Evolutionary conservation across 2,888 invertebrate species (phyloP).

Genomic region (Clivina fossor): DNA sequence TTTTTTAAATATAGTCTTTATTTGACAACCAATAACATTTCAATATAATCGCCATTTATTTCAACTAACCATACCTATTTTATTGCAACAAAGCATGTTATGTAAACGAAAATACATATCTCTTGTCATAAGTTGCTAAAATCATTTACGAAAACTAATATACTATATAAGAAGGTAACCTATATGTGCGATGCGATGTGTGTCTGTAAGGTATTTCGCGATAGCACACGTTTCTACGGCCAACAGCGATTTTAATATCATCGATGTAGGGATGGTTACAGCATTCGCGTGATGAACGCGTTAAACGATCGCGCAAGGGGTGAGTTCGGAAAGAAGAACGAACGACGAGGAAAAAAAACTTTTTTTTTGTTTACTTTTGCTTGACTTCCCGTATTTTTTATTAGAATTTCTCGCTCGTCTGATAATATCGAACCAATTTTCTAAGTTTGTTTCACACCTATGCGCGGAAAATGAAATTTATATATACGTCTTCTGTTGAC

Average conservation of each 20-base stretch:
- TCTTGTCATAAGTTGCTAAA: slow-evolving; percentile 24
- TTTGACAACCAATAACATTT: no score
- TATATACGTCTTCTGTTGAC: no score
- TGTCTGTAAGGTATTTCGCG: slow-evolving; percentile 14
- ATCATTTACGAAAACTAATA: slow-evolving; percentile 26
- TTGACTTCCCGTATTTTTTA: slow-evolving; percentile 23
- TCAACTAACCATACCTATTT: no score
- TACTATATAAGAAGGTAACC: no score
- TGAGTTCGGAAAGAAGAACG: background rate
- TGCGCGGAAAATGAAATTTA: slow-evolving; percentile 18
- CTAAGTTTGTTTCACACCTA: slow-evolving; percentile 11
- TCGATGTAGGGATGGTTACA: slow-evolving; percentile 12
- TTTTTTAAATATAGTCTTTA: no score
- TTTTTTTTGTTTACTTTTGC: slow-evolving; percentile 28
- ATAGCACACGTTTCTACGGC: slow-evolving; percentile 23
- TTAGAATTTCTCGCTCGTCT: slow-evolving; percentile 18
- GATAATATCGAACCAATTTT: slow-evolving; percentile 24
- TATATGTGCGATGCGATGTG: slow-evolving; percentile 10
- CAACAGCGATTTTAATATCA: slow-evolving; percentile 27
- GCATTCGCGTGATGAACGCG: slow-evolving; percentile 12
- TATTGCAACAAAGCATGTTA: no score
- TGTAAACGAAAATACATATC: background rate
- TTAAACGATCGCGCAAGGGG: slow-evolving; percentile 3
- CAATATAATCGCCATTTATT: no score
- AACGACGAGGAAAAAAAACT: slow-evolving; percentile 6